Conservation (phyloP, 1,140 invertebrate species). For the Amyelois transitella region DNA sequence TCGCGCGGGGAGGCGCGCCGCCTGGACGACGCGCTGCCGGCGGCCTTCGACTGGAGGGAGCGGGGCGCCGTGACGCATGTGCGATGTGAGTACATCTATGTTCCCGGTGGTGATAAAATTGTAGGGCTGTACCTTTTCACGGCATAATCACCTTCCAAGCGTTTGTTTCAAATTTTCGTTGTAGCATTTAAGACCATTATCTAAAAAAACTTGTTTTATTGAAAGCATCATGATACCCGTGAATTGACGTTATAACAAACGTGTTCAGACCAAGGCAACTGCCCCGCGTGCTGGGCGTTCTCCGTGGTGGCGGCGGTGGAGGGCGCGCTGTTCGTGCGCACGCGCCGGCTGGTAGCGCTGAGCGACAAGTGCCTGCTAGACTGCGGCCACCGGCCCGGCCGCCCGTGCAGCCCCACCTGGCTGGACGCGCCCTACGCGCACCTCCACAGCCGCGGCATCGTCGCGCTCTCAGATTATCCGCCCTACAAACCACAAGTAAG, state of each 20-base stretch:
- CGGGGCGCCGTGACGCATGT: slow-evolving; percentile 38
- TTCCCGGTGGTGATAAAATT: not conserved
- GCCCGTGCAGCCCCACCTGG: slow-evolving; percentile 46
- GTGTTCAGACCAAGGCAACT: slow-evolving; percentile 39
- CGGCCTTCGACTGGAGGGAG: slow-evolving; percentile 46
- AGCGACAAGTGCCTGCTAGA: slow-evolving; percentile 47
- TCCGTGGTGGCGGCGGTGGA: slow-evolving; percentile 81
- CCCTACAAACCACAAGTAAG: slow-evolving; percentile 38
- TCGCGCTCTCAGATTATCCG: slow-evolving; percentile 37
- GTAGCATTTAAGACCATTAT: not conserved
- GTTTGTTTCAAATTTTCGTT: not conserved
- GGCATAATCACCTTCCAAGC: not conserved
- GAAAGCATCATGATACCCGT: not conserved
- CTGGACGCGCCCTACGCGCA: slow-evolving; percentile 44
- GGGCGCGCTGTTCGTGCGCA: slow-evolving; percentile 74
- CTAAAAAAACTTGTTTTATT: not conserved
- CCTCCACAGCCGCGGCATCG: slow-evolving; percentile 35
- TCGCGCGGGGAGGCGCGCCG: slow-evolving; percentile 10
- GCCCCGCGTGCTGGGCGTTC: slow-evolving; percentile 75
- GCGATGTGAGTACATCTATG: slow-evolving; percentile 24
- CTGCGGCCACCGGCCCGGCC: slow-evolving; percentile 38
- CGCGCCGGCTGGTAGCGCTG: slow-evolving; percentile 35
- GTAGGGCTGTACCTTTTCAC: not conserved
- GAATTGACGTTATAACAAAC: too few species aligned
- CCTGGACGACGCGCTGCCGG: slow-evolving; percentile 18